Conservation (phyloP, 2,888 invertebrate genomes). For the Trissolcus brochymenae region DNA sequence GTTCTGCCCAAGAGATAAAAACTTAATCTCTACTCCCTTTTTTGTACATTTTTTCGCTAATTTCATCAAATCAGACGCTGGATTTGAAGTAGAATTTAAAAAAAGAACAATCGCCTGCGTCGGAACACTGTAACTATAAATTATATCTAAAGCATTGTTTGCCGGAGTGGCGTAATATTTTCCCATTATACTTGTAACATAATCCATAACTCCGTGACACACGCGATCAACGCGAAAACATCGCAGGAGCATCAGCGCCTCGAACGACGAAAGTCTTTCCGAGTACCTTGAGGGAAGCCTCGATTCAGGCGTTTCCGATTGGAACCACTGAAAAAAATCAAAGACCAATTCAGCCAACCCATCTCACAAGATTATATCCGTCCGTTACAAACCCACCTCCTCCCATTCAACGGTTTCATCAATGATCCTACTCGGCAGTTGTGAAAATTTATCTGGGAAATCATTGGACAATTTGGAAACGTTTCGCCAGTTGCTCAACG, state of each 20-base stretch:
- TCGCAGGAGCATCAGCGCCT: slow-evolving; percentile 88
- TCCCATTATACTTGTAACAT: slow-evolving; percentile 89
- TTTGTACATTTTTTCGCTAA: slow-evolving; percentile 80
- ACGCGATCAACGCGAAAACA: slow-evolving; percentile 94
- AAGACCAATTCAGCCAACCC: slow-evolving; percentile 12
- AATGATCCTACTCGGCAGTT: slow-evolving; percentile 78
- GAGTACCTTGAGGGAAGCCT: slow-evolving; percentile 85
- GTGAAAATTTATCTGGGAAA: slow-evolving; percentile 82
- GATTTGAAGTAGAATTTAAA: slow-evolving; percentile 94
- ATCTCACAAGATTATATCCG: not conserved
- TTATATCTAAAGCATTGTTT: slow-evolving; percentile 84
- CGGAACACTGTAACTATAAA: slow-evolving; percentile 90
- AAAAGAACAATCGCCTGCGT: slow-evolving; percentile 94
- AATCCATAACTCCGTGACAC: slow-evolving; percentile 88
- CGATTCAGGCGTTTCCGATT: slow-evolving; percentile 88
- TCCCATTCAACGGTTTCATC: slow-evolving; percentile 83
- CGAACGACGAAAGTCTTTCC: slow-evolving; percentile 81
- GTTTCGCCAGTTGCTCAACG: slow-evolving; percentile 89
- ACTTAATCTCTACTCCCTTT: slow-evolving; percentile 82
- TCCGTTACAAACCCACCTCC: slow-evolving; percentile 77
- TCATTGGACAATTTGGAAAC: slow-evolving; percentile 84
- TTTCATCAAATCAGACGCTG: slow-evolving; percentile 90
- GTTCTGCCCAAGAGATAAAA: slow-evolving; percentile 94
- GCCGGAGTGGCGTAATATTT: slow-evolving; percentile 93
- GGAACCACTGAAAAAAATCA: slow-evolving; percentile 83